These are phyloP conservation scores for Papilio polytes DNA, from an alignment of 1,140 invertebrate genomes.

Conservation along the genomic window DNA sequence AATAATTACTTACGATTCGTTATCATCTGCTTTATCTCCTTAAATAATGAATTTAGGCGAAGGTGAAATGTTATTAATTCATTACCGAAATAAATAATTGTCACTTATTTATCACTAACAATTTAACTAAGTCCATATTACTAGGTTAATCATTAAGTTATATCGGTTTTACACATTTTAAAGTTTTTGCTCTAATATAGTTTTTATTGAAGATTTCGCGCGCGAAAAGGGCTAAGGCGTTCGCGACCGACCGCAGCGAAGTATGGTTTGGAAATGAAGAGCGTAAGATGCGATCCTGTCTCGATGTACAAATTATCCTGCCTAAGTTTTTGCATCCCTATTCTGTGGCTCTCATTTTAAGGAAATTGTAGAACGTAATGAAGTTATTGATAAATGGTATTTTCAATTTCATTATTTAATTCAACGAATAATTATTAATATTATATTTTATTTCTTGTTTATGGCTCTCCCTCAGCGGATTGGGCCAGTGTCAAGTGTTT, in stretches of 20 bases:
- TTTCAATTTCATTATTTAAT: neutral
- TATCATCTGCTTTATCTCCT: slow-evolving; percentile 30
- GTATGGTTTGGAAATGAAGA: slow-evolving; percentile 19
- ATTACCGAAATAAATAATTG: slow-evolving; percentile 19
- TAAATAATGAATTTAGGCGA: slow-evolving; percentile 32
- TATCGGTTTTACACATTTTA: slow-evolving; percentile 2
- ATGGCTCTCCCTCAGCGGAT: too few species aligned
- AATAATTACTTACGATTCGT: slow-evolving; percentile 29
- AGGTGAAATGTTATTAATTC: slow-evolving; percentile 29
- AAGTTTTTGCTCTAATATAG: neutral
- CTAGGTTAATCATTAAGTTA: neutral
- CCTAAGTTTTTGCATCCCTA: slow-evolving; percentile 24
- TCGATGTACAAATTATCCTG: slow-evolving; percentile 9
- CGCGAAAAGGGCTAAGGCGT: neutral
- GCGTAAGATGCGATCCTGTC: neutral
- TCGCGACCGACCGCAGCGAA: neutral
- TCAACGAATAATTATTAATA: neutral
- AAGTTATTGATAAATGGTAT: neutral
- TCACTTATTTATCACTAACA: slow-evolving; percentile 21
- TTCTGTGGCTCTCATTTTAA: slow-evolving; percentile 5
- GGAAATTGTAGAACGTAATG: neutral
- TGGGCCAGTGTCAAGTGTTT: too few species aligned
- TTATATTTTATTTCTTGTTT: too few species aligned
- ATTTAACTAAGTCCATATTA: neutral
- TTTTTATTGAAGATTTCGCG: slow-evolving; percentile 13